A percentile compares a stretch with the other conserved stretches of the same genome.
Evolutionary conservation across 2,888 invertebrate genomes (phyloP).

Genomic region (Endomychus coccineus): DNA sequence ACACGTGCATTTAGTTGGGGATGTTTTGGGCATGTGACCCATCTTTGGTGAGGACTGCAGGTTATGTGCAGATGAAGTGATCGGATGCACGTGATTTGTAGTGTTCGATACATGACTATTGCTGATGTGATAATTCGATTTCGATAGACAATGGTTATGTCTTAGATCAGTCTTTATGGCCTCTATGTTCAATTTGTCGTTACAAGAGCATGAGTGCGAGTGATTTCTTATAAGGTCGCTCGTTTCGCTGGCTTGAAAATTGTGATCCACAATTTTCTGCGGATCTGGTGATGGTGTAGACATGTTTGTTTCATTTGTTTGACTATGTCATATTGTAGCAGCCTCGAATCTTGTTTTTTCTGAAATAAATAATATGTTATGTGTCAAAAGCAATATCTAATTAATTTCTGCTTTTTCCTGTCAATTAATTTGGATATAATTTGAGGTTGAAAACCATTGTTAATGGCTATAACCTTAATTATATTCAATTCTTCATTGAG

Average conservation of each 20-base stretch:
- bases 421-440: too few relatives aligned
- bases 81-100: conserved; percentile 24
- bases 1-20: conserved; percentile 32
- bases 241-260: conserved; percentile 39
- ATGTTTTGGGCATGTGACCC: conserved; percentile 20
- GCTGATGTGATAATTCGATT: conserved; percentile 26
- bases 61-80: conserved; percentile 21
- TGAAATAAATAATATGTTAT: too few relatives aligned
- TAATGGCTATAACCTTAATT: too few relatives aligned
- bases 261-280: conserved; percentile 34
- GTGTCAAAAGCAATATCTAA: too few relatives aligned
- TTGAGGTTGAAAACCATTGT: too few relatives aligned
- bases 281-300: conserved; percentile 38
- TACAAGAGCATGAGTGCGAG: conserved; percentile 34
- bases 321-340: too few relatives aligned
- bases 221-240: conserved; percentile 37
- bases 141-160: conserved; percentile 16
- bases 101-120: conserved; percentile 20
- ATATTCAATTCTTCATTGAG: too few relatives aligned
- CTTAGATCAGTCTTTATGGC: conserved; percentile 30
- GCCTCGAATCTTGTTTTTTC: too few relatives aligned
- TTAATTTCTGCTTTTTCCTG: too few relatives aligned
- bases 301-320: conserved; percentile 25
- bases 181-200: conserved; percentile 30
- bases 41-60: conserved; percentile 32